Evolutionary conservation across 2,888 invertebrate genomes (phyloP).

Genomic region (Sminthurinus aureus): DNA sequence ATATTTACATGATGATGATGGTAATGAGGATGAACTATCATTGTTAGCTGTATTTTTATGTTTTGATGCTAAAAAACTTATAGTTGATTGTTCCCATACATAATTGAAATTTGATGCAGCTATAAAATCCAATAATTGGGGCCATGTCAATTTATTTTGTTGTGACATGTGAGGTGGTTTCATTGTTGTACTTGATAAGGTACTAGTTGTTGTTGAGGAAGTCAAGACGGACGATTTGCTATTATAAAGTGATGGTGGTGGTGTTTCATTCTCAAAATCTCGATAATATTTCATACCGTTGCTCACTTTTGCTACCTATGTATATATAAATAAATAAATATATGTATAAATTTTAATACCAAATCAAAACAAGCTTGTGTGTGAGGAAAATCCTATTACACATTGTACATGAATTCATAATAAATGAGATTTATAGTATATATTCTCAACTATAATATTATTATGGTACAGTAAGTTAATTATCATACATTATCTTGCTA

Average conservation of each 20-base stretch:
- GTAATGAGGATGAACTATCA: neutral
- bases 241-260: no score
- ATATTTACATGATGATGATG: neutral
- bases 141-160: conserved; percentile 48
- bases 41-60: neutral
- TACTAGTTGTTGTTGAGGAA: no score
- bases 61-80: conserved; percentile 39
- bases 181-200: no score
- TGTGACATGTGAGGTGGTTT: no score
- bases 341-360: conserved; percentile 1
- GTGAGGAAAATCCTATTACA: no score
- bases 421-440: no score
- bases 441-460: no score
- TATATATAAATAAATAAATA: conserved; percentile 2
- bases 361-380: neutral
- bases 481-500: no score
- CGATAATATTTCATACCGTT: conserved; percentile 1
- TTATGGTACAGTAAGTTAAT: no score
- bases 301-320: conserved; percentile 16
- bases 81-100: conserved; percentile 57
- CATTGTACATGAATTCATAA: no score
- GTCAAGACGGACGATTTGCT: no score
- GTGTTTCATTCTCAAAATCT: conserved; percentile 38
- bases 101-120: conserved; percentile 58
- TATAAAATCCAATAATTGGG: conserved; percentile 56